Evolutionary conservation across 2,113 vertebrate species (phyloP).

Genomic region (Chaetodon auriga): DNA sequence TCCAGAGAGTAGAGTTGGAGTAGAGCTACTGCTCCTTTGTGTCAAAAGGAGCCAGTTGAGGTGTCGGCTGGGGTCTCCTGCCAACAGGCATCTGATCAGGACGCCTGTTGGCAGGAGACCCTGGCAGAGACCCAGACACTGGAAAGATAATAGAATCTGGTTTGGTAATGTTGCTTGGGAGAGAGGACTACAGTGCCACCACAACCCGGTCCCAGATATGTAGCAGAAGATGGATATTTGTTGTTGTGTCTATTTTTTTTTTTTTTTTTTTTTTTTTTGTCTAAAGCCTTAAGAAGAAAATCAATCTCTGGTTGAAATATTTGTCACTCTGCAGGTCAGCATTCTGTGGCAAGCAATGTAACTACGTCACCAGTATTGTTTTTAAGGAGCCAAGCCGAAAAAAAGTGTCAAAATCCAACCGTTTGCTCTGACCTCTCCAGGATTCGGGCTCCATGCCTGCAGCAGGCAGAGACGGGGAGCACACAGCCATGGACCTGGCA

Average conservation of each 20-base stretch:
- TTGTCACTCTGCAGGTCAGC: background rate
- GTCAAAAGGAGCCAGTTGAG: background rate
- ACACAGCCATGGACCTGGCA: slow-evolving; percentile 95
- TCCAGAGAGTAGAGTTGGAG: background rate
- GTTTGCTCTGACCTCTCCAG: slow-evolving; percentile 67
- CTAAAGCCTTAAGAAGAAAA: no score
- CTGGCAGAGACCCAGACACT: background rate
- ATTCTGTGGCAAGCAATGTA: background rate
- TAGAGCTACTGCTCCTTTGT: background rate
- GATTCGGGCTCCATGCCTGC: slow-evolving; percentile 71
- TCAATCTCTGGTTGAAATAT: background rate
- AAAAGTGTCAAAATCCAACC: background rate
- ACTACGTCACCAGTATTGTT: background rate
- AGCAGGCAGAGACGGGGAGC: slow-evolving; percentile 78
- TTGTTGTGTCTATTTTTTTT: background rate
- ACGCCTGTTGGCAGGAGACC: background rate
- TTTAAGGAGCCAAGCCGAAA: background rate
- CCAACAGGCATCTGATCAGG: background rate
- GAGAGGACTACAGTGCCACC: background rate
- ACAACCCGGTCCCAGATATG: background rate
- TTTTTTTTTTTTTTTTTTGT: background rate
- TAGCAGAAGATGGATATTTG: background rate
- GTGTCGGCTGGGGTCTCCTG: background rate
- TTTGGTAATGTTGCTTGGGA: background rate
- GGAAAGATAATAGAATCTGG: background rate